Evolutionary conservation across 2,888 invertebrate species (phyloP), one percentile per base, ranked within the genome.

Genomic region (Brachyopa scutellaris): DNA sequence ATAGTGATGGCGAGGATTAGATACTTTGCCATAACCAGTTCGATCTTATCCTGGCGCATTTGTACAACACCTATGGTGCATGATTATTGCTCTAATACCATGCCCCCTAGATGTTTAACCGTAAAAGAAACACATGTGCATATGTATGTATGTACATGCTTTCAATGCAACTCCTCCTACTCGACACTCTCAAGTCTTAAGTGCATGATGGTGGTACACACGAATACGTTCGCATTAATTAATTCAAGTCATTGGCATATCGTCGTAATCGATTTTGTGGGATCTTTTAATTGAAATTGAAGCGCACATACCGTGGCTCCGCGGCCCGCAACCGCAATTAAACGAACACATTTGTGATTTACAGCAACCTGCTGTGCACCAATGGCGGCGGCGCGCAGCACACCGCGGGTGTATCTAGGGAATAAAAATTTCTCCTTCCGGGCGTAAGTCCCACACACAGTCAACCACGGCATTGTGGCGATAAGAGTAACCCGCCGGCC

Each of bases 251-350:
- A 73, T 53, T 79, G 73, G 47, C 49, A 49, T n/a, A n/a, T n/a
- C n/a, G n/a, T 59, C 66, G 72, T 82, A 82, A 82, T 82, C 82
- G 82, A 82, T 77, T 69, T 72, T 59, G 53, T 72, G 36, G 64
- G 70, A 82, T 82, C 77, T 47, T 59, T 82, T 82, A 82, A 82
- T 82, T 82, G 82, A 82, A 82, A 77, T 53, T 59, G 77, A 61
- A 61, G 53, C 53, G 57, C 74, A 49, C 33, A 33, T 23, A 64
- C 47, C 59, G 26, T 40, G 26, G 26, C 26, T 19, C 26, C 36
- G 64, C 29, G 33, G 59, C 47, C 67, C 45, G 40, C 38, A 42
- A 47, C 29, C 26, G 76, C 69, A 76, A 82, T 76, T 80, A 74
- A 70, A 70, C 49, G 80, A 49, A 70, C 55, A 57, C 66, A 66